Evolutionary conservation across 2,888 invertebrate species (phyloP).

Genomic region (Dicyrtoma fusca): DNA sequence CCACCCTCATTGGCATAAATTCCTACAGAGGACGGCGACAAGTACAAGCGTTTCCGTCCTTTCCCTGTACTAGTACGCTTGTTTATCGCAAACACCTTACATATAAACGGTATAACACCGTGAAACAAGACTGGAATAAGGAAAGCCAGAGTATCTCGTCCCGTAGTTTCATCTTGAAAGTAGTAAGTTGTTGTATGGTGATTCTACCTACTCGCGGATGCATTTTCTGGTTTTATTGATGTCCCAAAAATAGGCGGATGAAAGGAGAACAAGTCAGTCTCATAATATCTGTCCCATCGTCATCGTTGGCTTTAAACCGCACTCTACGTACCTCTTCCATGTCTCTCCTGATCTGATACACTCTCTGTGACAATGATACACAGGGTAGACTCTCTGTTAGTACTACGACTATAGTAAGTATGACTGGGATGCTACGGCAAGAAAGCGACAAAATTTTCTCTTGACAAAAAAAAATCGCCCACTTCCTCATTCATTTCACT

Average conservation of each 20-base stretch:
- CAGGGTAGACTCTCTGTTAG: neutral
- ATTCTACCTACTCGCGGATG: conserved; percentile 22
- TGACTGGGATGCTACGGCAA: neutral
- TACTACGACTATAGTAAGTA: no score
- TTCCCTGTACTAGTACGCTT: neutral
- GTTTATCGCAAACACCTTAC: no score
- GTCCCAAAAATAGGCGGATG: conserved; percentile 53
- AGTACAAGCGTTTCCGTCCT: neutral
- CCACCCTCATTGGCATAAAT: conserved; percentile 15
- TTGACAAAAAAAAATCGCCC: conserved; percentile 46
- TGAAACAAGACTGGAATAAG: neutral
- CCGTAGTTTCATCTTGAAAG: neutral
- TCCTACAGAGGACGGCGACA: neutral
- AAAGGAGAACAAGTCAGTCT: conserved; percentile 46
- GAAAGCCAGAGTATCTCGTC: neutral
- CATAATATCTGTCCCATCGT: conserved; percentile 36
- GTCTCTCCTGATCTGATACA: neutral
- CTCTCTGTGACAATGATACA: neutral
- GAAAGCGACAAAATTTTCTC: conserved; percentile 27
- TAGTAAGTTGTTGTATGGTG: neutral
- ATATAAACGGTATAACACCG: neutral
- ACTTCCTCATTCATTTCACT: conserved; percentile 50
- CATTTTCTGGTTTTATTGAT: conserved; percentile 34
- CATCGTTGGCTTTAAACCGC: conserved; percentile 13
- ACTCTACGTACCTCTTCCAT: neutral